These are phyloP conservation scores for Camponotus vicinus DNA, from an alignment of 1,140 invertebrate species.

Conservation along the genomic window DNA sequence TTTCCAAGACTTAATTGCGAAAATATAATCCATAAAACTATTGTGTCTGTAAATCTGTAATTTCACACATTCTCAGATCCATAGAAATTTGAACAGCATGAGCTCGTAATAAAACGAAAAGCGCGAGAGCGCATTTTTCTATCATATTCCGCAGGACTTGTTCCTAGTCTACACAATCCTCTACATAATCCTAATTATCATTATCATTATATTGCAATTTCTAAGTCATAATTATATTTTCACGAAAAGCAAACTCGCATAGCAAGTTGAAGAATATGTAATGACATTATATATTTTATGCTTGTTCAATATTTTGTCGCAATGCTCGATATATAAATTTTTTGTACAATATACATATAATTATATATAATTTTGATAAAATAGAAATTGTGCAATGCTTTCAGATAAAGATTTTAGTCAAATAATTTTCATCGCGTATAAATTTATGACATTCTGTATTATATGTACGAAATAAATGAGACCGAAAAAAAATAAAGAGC, in stretches of 20 bases:
- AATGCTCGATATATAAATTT: background rate
- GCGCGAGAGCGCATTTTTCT: background rate
- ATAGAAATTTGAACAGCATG: slow-evolving; percentile 32
- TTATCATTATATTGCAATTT: slow-evolving; percentile 19
- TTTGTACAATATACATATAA: slow-evolving; percentile 18
- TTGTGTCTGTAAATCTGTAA: background rate
- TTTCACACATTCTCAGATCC: background rate
- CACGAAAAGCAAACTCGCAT: background rate
- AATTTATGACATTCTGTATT: background rate
- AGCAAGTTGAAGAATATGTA: background rate
- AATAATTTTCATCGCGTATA: background rate
- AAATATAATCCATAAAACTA: slow-evolving; percentile 1
- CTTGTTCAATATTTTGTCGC: background rate
- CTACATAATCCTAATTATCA: slow-evolving; percentile 38
- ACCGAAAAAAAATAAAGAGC: background rate
- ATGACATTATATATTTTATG: background rate
- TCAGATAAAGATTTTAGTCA: background rate
- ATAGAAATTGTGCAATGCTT: slow-evolving; percentile 10
- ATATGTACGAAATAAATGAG: slow-evolving; percentile 24
- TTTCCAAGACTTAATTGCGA: background rate
- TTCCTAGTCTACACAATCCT: slow-evolving; percentile 28
- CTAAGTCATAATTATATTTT: slow-evolving; percentile 29
- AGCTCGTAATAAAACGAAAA: background rate
- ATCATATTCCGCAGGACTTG: slow-evolving; percentile 4
- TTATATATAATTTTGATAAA: slow-evolving; percentile 9